A percentile compares a stretch with the other conserved stretches of the same genome.
phyloP scores from a whole-genome alignment of 2,888 invertebrate genomes.

The Trachelus stipa region DNA sequence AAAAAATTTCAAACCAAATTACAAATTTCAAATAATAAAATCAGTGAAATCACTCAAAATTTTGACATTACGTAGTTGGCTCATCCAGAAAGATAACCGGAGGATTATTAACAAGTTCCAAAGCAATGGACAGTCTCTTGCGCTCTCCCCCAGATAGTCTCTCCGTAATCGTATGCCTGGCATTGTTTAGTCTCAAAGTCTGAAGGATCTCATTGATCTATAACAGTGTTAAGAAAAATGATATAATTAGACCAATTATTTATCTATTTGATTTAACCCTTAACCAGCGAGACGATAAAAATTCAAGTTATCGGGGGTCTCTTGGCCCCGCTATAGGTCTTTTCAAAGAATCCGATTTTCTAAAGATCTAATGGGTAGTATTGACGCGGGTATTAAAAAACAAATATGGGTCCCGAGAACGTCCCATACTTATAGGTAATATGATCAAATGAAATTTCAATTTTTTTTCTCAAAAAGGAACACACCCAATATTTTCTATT shows the following conservation, averaged over 20 bases:
- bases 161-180: slow-evolving; percentile 79
- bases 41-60: slow-evolving; percentile 8
- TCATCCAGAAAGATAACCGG: slow-evolving; percentile 96
- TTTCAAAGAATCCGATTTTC: no score
- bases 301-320: no score
- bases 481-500: no score
- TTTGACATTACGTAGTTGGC: slow-evolving; percentile 87
- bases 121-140: slow-evolving; percentile 92
- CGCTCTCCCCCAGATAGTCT: slow-evolving; percentile 91
- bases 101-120: slow-evolving; percentile 94
- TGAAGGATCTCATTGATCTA: slow-evolving; percentile 90
- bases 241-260: not conserved
- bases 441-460: no score
- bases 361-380: no score
- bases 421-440: no score
- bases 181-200: slow-evolving; percentile 79
- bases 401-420: no score
- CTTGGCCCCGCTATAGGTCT: no score
- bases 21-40: not conserved
- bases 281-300: no score
- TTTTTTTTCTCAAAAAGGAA: no score
- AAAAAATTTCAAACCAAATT: not conserved
- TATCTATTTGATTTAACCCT: no score
- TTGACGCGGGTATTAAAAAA: no score
- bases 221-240: slow-evolving; percentile 42